phyloP scores from a whole-genome alignment of 2,797 vertebrate species.

The Gallinago nigripennis region DNA sequence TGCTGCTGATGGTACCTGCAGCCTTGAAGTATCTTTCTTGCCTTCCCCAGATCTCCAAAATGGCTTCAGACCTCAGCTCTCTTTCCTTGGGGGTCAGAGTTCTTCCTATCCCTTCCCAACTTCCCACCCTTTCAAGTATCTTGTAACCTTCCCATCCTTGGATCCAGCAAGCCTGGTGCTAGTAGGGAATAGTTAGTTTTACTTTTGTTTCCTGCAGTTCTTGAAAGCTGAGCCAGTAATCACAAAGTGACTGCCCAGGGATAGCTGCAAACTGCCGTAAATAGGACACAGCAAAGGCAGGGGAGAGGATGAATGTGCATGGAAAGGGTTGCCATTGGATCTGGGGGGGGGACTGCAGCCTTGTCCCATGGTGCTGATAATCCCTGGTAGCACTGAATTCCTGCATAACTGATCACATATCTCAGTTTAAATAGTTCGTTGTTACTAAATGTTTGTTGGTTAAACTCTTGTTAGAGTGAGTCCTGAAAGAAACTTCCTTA shows the following conservation, averaged over 20 bases:
- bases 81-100: not conserved
- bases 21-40: not conserved
- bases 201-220: conserved; percentile 69
- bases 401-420: conserved; percentile 33
- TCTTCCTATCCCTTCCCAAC: not conserved
- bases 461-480: not conserved
- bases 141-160: conserved; percentile 5
- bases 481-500: not conserved
- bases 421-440: conserved; percentile 24
- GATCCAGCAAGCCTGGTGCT: conserved; percentile 45
- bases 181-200: conserved; percentile 37
- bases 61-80: not conserved
- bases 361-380: conserved; percentile 49
- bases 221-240: conserved; percentile 74
- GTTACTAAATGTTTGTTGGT: conserved; percentile 7
- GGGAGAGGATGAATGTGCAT: not conserved
- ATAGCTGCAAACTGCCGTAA: conserved; percentile 40
- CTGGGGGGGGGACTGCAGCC: not conserved
- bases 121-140: not conserved
- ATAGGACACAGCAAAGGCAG: conserved; percentile 17
- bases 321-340: conserved; percentile 5
- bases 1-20: not conserved
- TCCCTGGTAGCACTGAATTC: conserved; percentile 30
- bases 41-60: not conserved
- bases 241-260: conserved; percentile 52